A percentile compares a stretch with the other conserved stretches of the same genome.
These are phyloP conservation scores for Anthopleura sola DNA, from an alignment of 64 coral and sea anemone species.

Conservation along the genomic window DNA sequence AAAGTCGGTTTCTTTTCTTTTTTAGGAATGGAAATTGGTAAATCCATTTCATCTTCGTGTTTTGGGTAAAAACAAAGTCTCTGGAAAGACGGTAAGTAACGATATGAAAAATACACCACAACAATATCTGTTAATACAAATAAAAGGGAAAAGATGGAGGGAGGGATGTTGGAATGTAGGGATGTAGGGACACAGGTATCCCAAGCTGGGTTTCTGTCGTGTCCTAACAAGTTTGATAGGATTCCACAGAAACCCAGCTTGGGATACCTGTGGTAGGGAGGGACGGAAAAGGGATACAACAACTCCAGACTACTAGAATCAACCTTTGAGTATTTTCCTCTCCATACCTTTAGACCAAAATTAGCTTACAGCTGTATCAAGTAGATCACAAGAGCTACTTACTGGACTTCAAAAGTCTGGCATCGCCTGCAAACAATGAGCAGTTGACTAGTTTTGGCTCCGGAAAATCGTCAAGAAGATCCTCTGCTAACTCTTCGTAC, in stretches of 20 bases:
- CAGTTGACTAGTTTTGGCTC: slow-evolving; percentile 16
- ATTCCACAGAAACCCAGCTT: too few relatives aligned
- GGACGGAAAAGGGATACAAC: too few relatives aligned
- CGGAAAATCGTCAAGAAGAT: slow-evolving; percentile 64
- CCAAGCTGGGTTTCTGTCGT: too few relatives aligned
- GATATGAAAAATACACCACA: background rate
- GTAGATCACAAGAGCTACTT: slow-evolving; percentile 94
- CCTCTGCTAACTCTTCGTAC: slow-evolving; percentile 87
- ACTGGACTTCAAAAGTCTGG: slow-evolving; percentile 93
- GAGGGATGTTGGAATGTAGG: too few relatives aligned
- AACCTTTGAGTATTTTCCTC: slow-evolving; percentile 33
- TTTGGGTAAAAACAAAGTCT: slow-evolving; percentile 61
- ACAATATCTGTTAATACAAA: background rate
- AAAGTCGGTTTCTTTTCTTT: too few relatives aligned
- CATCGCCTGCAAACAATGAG: slow-evolving; percentile 26
- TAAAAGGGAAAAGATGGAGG: background rate
- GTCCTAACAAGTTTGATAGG: too few relatives aligned
- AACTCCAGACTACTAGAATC: slow-evolving; percentile 74
- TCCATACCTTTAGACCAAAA: slow-evolving; percentile 64
- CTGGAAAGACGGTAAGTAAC: slow-evolving; percentile 83
- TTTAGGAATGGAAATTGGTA: slow-evolving; percentile 92
- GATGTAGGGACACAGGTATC: too few relatives aligned
- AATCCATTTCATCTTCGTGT: slow-evolving; percentile 95
- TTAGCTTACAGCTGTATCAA: slow-evolving; percentile 91
- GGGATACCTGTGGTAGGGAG: too few relatives aligned